Evolutionary conservation across 2,797 vertebrate genomes (phyloP).

Genomic region (Champsocephalus esox): DNA sequence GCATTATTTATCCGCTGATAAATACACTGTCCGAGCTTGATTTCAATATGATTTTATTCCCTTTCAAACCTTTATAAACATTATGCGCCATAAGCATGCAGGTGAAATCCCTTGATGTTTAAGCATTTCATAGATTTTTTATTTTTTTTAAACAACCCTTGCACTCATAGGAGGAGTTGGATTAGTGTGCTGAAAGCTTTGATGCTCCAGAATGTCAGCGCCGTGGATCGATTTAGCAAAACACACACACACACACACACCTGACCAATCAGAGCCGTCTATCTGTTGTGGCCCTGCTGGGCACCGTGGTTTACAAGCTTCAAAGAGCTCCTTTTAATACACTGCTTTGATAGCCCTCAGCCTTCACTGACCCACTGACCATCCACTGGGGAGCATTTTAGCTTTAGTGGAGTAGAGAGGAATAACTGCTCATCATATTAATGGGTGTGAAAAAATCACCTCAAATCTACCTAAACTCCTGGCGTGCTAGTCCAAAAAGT

Average conservation of each 20-base stretch:
- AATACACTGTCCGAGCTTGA: constrained; percentile 58
- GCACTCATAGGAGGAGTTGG: constrained; percentile 94
- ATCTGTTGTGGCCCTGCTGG: constrained; percentile 92
- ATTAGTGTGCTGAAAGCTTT: constrained; percentile 93
- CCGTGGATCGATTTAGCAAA: constrained; percentile 91
- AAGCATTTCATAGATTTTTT: constrained; percentile 57
- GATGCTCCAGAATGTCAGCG: constrained; percentile 94
- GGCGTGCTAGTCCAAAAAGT: constrained; percentile 6
- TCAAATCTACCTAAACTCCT: constrained; percentile 34
- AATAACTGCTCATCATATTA: constrained; percentile 79
- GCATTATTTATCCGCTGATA: constrained; percentile 74
- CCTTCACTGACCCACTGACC: constrained; percentile 76
- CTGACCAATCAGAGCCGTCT: constrained; percentile 91
- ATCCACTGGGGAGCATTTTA: constrained; percentile 77
- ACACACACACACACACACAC: constrained; percentile 85
- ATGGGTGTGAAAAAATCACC: constrained; percentile 55
- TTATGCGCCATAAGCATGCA: constrained; percentile 51
- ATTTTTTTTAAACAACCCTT: constrained; percentile 77
- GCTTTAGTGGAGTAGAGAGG: constrained; percentile 69
- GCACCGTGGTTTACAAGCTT: constrained; percentile 88
- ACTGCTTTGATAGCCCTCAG: constrained; percentile 83
- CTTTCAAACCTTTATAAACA: constrained; percentile 55
- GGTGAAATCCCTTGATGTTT: constrained; percentile 50
- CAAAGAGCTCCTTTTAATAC: constrained; percentile 90
- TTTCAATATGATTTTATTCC: constrained; percentile 66